These are phyloP conservation scores for Columbina picui DNA, from an alignment of 2,113 vertebrate species.

Conservation along the genomic window DNA sequence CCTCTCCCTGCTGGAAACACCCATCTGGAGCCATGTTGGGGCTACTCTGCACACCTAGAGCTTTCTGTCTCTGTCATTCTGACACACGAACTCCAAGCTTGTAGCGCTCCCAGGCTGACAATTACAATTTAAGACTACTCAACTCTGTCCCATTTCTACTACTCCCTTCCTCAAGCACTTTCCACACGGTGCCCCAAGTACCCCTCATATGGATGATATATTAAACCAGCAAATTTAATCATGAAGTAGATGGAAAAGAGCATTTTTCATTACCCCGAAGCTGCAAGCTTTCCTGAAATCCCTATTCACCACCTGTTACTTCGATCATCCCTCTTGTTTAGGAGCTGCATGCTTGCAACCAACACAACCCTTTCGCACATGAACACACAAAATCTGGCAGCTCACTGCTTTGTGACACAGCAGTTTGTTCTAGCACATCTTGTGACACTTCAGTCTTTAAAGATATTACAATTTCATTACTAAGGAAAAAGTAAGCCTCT, in stretches of 20 bases:
- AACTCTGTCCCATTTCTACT: neutral
- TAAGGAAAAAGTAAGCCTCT: neutral
- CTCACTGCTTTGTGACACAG: neutral
- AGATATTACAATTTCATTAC: neutral
- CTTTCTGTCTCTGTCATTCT: neutral
- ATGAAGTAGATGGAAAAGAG: neutral
- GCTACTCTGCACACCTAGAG: neutral
- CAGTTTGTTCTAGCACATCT: neutral
- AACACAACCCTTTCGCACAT: neutral
- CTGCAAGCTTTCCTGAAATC: neutral
- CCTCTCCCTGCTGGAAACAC: neutral
- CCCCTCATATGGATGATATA: neutral
- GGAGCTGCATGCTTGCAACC: neutral
- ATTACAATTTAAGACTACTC: neutral
- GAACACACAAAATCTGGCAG: neutral
- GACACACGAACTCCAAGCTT: neutral
- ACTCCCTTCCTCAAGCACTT: neutral
- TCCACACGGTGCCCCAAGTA: neutral
- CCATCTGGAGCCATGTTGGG: fast-evolving
- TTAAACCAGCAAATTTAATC: neutral
- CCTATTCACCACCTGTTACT: neutral
- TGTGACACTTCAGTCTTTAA: neutral
- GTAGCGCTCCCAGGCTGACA: neutral
- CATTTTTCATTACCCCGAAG: neutral
- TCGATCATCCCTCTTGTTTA: neutral